Conservation (phyloP, 2,888 invertebrate species). For the Nipponacmea schrenckii region DNA sequence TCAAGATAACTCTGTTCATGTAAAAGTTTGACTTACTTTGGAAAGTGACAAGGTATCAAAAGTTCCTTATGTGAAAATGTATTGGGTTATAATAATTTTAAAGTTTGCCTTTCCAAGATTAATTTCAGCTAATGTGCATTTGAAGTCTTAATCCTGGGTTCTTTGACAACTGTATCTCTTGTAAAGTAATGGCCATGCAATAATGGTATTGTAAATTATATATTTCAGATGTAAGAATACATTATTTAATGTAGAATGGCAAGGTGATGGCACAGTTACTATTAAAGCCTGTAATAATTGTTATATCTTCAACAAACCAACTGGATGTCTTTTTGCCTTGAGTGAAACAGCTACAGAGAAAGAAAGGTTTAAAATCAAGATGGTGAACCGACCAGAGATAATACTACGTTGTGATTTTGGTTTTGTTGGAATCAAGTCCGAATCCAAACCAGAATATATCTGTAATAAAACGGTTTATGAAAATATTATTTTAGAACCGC, state of each 20-base stretch:
- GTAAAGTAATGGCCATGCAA: too few relatives aligned
- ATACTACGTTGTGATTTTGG: slow-evolving; percentile 95
- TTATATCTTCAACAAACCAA: slow-evolving; percentile 91
- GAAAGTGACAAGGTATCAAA: too few relatives aligned
- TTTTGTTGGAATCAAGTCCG: slow-evolving; percentile 89
- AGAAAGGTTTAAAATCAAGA: slow-evolving; percentile 87
- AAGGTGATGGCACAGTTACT: slow-evolving; percentile 88
- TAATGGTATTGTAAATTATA: too few relatives aligned
- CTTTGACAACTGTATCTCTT: too few relatives aligned
- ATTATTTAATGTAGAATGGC: slow-evolving; percentile 91
- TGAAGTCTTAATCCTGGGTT: too few relatives aligned
- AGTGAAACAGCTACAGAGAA: slow-evolving; percentile 84
- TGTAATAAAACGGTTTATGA: slow-evolving; percentile 96
- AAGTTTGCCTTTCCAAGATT: too few relatives aligned
- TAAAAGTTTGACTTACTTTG: too few relatives aligned
- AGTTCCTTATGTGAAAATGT: too few relatives aligned
- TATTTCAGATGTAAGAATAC: slow-evolving; percentile 39
- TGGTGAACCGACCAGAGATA: slow-evolving; percentile 81
- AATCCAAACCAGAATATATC: slow-evolving; percentile 77
- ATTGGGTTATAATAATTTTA: too few relatives aligned
- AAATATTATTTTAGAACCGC: slow-evolving; percentile 87
- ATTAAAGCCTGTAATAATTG: slow-evolving; percentile 95
- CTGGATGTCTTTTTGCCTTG: slow-evolving; percentile 92
- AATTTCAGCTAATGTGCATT: too few relatives aligned
- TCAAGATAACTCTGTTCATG: too few relatives aligned